phyloP scores from a whole-genome alignment of 2,797 vertebrate species.

The Catostomus latipinnis region DNA sequence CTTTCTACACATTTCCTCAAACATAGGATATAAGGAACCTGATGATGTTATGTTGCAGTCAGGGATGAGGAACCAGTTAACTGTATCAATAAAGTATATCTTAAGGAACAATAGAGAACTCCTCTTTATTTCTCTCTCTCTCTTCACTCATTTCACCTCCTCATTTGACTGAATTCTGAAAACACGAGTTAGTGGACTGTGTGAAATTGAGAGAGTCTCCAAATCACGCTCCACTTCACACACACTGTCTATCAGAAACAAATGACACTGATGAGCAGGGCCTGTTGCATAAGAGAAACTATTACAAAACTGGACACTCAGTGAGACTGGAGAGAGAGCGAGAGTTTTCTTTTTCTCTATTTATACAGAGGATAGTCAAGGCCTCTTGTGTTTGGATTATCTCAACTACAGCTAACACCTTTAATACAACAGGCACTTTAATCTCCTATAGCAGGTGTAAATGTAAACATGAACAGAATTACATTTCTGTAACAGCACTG shows the following conservation, averaged over 20 bases:
- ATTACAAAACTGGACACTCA: background rate
- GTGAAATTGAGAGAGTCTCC: constrained; percentile 17
- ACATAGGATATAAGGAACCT: background rate
- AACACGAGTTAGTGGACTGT: constrained; percentile 13
- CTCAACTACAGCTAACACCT: background rate
- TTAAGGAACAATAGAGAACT: background rate
- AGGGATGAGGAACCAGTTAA: background rate
- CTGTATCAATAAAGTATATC: background rate
- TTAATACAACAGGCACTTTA: background rate
- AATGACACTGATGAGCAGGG: constrained; percentile 6
- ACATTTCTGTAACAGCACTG: too few species aligned
- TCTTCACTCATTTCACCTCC: constrained; percentile 7
- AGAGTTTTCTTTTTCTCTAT: background rate
- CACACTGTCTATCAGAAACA: constrained; percentile 9
- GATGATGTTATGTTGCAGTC: constrained; percentile 1
- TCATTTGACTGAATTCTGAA: constrained; percentile 32
- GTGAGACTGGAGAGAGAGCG: background rate
- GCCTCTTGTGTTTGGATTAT: background rate
- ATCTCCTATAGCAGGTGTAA: too few species aligned
- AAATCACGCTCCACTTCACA: constrained; percentile 36
- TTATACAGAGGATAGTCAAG: background rate
- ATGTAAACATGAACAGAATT: too few species aligned
- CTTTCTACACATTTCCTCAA: background rate
- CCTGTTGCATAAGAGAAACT: constrained; percentile 38
- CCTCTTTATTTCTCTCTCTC: background rate